These are phyloP conservation scores for Lithophane ornitopus DNA, from an alignment of 2,888 invertebrate genomes.

Conservation along the genomic window DNA sequence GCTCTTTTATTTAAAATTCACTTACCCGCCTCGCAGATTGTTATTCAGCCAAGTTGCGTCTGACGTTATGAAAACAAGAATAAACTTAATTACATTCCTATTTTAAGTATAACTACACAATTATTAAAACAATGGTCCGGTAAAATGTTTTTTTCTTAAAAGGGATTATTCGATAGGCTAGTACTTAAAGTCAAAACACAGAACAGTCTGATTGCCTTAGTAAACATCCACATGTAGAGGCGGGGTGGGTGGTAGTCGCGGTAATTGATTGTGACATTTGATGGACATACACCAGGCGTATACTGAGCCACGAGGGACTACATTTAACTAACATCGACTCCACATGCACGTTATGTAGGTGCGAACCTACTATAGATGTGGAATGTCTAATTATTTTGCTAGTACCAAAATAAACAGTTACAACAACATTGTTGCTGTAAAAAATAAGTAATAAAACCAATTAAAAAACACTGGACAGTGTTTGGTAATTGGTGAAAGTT, in stretches of 20 bases:
- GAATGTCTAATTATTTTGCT: constrained; percentile 22
- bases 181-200: constrained; percentile 58
- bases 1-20: constrained; percentile 89
- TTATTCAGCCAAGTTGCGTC: constrained; percentile 83
- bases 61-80: constrained; percentile 82
- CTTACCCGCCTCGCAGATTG: constrained; percentile 87
- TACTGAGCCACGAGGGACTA: constrained; percentile 81
- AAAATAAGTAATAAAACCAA: constrained; percentile 2
- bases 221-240: constrained; percentile 70
- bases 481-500: constrained; percentile 1
- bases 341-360: constrained; percentile 54
- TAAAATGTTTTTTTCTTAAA: constrained; percentile 41
- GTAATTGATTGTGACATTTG: constrained; percentile 90
- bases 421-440: background rate
- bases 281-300: constrained; percentile 83
- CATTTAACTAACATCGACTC: constrained; percentile 64
- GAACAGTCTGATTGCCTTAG: constrained; percentile 79
- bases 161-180: constrained; percentile 6
- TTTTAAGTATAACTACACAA: constrained; percentile 65
- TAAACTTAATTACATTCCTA: constrained; percentile 83
- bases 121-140: constrained; percentile 38
- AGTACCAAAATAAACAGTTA: constrained; percentile 3
- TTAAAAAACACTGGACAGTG: background rate
- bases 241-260: constrained; percentile 74
- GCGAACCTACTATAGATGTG: constrained; percentile 19